phyloP scores from a whole-genome alignment of 2,888 invertebrate genomes.

The Rhagonycha fulva region DNA sequence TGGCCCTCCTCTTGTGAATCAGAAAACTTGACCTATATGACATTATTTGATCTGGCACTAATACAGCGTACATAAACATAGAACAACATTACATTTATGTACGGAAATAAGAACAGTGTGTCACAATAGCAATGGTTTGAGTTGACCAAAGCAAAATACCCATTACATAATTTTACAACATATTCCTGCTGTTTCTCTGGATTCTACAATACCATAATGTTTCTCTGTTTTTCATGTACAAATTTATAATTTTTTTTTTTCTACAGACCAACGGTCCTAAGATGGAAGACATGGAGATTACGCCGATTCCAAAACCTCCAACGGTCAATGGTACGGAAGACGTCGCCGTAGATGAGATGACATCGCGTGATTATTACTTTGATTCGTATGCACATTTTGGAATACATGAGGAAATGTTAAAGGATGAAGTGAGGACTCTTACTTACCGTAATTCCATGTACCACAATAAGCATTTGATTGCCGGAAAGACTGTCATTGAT shows the following conservation, averaged over 20 bases:
- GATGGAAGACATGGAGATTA: constrained; percentile 62
- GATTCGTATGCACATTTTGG: constrained; percentile 99
- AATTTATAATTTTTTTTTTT: neutral
- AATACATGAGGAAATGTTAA: constrained; percentile 99
- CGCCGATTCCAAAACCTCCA: constrained; percentile 46
- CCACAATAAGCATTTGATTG: constrained; percentile 98
- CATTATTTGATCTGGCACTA: no score
- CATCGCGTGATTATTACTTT: constrained; percentile 99
- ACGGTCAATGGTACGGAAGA: constrained; percentile 46
- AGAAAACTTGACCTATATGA: no score
- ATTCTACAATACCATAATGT: neutral
- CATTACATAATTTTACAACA: no score
- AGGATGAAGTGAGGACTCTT: constrained; percentile 97
- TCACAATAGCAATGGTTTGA: no score
- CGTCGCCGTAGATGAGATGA: constrained; percentile 92
- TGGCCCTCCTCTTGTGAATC: no score
- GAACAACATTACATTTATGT: no score
- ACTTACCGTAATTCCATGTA: constrained; percentile 99
- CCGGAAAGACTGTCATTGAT: constrained; percentile 90
- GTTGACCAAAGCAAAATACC: no score
- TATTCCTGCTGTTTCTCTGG: no score
- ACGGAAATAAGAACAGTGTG: no score
- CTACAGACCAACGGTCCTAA: constrained; percentile 31
- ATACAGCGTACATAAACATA: no score
- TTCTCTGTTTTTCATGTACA: neutral